phyloP scores from a whole-genome alignment of 2,797 vertebrate species.

The Bradypodion pumilum region DNA sequence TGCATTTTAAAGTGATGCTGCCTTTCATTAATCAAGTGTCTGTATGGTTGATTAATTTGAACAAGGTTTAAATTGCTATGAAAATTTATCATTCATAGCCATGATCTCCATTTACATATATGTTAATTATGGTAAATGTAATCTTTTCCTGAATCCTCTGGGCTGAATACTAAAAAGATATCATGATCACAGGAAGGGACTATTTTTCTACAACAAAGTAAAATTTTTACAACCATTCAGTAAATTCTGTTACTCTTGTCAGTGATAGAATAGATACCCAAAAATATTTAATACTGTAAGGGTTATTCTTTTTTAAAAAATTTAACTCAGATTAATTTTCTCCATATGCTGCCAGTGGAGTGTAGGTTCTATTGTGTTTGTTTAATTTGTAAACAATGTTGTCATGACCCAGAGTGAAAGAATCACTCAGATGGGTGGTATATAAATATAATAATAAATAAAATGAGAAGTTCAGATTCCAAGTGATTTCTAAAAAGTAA shows the following conservation, averaged over 20 bases:
- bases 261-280: slow-evolving; percentile 71
- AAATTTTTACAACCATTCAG: slow-evolving; percentile 70
- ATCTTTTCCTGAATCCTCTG: slow-evolving; percentile 84
- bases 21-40: slow-evolving; percentile 88
- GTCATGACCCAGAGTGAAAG: no score
- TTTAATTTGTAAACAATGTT: no score
- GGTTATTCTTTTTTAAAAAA: no score
- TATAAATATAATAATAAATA: no score
- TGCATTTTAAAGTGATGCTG: slow-evolving; percentile 86
- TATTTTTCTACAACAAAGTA: slow-evolving; percentile 78
- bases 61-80: slow-evolving; percentile 88
- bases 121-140: slow-evolving; percentile 88
- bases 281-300: slow-evolving; percentile 71
- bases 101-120: slow-evolving; percentile 88
- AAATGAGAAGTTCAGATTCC: slow-evolving; percentile 67
- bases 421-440: no score
- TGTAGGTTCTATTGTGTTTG: no score
- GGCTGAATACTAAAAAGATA: slow-evolving; percentile 86
- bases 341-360: no score
- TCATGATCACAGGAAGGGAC: slow-evolving; percentile 77
- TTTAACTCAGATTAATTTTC: no score
- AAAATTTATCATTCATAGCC: slow-evolving; percentile 89
- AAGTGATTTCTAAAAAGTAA: slow-evolving; percentile 34
- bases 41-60: slow-evolving; percentile 88
- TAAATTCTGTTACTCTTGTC: slow-evolving; percentile 68